Evolutionary conservation across 1,140 invertebrate genomes (phyloP).

Genomic region (Meloidogyne hapla): DNA sequence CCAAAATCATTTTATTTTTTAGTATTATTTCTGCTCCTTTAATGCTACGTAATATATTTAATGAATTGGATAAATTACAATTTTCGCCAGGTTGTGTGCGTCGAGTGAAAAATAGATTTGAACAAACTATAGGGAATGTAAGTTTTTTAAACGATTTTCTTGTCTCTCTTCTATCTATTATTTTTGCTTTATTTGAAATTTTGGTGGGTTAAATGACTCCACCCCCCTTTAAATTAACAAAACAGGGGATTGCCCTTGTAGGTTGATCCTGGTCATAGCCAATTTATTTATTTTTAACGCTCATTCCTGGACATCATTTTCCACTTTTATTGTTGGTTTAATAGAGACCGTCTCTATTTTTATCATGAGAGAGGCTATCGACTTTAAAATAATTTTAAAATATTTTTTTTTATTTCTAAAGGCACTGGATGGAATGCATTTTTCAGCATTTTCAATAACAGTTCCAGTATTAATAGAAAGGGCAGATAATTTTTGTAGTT

Average conservation of each 20-base stretch:
- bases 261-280: no score
- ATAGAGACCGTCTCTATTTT: no score
- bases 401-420: background rate
- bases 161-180: background rate
- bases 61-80: slow-evolving; percentile 22
- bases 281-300: no score
- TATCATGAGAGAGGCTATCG: no score
- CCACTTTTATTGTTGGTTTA: no score
- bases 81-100: slow-evolving; percentile 6
- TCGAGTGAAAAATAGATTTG: slow-evolving; percentile 15
- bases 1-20: background rate
- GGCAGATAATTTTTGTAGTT: background rate
- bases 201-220: no score
- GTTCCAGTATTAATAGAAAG: background rate
- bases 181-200: background rate
- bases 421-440: slow-evolving; percentile 7
- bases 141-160: background rate
- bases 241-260: no score
- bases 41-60: slow-evolving; percentile 11
- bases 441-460: slow-evolving; percentile 2
- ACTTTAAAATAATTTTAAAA: background rate
- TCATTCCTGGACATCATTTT: no score
- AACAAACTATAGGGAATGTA: slow-evolving; percentile 15
- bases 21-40: slow-evolving; percentile 11
- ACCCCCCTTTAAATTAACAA: no score